Base-by-base conservation (phyloP, 2,113 vertebrate genomes). In the Abramis brama region DNA sequence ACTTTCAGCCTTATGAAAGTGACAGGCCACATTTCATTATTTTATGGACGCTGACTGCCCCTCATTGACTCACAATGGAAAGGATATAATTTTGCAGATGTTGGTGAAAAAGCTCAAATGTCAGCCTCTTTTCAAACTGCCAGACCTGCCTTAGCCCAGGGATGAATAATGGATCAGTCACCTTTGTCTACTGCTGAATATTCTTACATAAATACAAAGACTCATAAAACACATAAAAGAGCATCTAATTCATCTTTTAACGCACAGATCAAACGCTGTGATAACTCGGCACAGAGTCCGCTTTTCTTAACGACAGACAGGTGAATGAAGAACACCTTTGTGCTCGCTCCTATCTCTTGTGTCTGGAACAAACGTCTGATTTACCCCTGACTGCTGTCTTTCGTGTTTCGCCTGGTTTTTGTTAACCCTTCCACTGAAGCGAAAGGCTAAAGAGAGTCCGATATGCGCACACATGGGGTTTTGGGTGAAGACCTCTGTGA, bases 61-160 rank as follows among this genome's bases (percentile, higher is more conserved):
- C 96, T 96, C 96, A 97, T 97, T 97, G 97, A 97, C 96, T 97
- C 95, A 93, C 96, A 98, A 98, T 97, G 91, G 95, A 95, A 96
- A 96, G 97, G 96, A 97, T 97, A 97, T 97, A 97, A 97, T 98
- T 98, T 92, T 97, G 97, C 97, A 96, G 95, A 96, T 98, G 97
- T 97, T 97, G 96, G 96, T 96, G 95, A 96, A 97, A 82, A 97
- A 97, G 96, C 97, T 97, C 96, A 98, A 98, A 98, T 98, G 98
- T 98, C 97, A 98, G 94, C 93, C 95, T 92, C 94, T 96, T 98
- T 97, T 97, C 97, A 97, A 95, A 96, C 95, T 96, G 95, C 95
- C 94, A 95, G 92, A 92, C 94, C 92, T 91, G 94, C 88, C 96
- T 94, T 96, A 95, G 95, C 95, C 95, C 95, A 88, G 47, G 94